These are phyloP conservation scores for Lagorchestes hirsutus DNA, from an alignment of 2,797 vertebrate species.

Conservation along the genomic window DNA sequence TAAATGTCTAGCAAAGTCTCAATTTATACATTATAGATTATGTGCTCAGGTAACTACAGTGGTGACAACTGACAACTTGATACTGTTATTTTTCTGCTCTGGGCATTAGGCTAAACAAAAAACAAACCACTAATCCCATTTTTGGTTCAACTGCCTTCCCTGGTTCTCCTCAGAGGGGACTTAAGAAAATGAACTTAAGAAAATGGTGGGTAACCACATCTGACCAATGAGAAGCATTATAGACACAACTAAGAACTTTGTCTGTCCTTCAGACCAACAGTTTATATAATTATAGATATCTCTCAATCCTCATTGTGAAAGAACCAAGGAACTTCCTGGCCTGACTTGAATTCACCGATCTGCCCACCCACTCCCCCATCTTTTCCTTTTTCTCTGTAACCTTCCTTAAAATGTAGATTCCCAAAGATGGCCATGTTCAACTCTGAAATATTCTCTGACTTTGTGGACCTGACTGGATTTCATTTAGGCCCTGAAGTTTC, in stretches of 20 bases:
- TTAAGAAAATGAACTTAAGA: background rate
- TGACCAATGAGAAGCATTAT: background rate
- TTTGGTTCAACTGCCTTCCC: background rate
- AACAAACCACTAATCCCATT: background rate
- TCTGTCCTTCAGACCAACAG: background rate
- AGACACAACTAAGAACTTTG: background rate
- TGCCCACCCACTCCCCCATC: background rate
- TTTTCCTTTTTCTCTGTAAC: background rate
- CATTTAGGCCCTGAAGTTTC: background rate
- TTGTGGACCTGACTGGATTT: background rate
- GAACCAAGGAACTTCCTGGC: background rate
- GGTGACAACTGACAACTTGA: background rate
- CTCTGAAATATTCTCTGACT: background rate
- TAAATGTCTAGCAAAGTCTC: background rate
- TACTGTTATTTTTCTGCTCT: background rate
- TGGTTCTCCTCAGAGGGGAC: background rate
- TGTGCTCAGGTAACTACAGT: background rate
- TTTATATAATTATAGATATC: background rate
- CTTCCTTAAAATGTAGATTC: background rate
- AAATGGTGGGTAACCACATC: background rate
- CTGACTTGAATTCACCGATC: background rate
- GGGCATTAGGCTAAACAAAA: background rate
- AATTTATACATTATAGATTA: background rate
- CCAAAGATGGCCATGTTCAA: background rate
- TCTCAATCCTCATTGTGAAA: background rate